Conservation (phyloP, 2,113 vertebrate genomes). For the Neodontobutis hainanensis region DNA sequence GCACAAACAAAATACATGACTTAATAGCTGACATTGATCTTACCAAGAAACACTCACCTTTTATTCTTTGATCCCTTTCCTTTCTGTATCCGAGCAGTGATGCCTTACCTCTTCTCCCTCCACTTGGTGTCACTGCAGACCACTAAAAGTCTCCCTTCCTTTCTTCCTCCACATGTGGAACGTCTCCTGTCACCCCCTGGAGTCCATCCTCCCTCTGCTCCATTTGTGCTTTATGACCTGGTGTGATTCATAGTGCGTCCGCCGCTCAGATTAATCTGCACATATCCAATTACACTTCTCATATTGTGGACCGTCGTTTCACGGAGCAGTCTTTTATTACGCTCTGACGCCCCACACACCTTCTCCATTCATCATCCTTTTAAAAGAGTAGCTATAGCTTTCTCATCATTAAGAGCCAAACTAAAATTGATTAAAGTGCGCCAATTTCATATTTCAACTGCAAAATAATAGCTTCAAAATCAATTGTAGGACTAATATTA, state of each 20-base stretch:
- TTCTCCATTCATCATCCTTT: conserved; percentile 45
- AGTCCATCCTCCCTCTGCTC: conserved; percentile 33
- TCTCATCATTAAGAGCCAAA: conserved; percentile 31
- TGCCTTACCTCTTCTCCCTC: background rate
- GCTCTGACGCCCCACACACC: conserved; percentile 5
- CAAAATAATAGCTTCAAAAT: background rate
- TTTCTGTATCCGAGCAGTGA: no score
- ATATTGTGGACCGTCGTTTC: conserved; percentile 30
- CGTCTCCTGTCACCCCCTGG: conserved; percentile 18
- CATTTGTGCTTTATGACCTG: conserved; percentile 49
- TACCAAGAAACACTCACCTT: no score
- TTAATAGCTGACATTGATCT: no score
- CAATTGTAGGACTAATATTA: background rate
- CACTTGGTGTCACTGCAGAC: conserved; percentile 62
- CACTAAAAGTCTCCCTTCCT: background rate
- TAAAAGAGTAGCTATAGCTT: conserved; percentile 21
- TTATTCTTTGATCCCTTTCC: no score
- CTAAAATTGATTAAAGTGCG: conserved; percentile 16
- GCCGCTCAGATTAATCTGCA: conserved; percentile 55
- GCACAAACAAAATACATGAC: no score
- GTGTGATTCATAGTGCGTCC: conserved; percentile 57
- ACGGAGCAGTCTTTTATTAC: conserved; percentile 22
- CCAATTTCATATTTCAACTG: background rate
- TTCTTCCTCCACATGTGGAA: background rate
- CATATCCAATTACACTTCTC: conserved; percentile 41